A percentile compares a stretch with the other conserved stretches of the same genome.
These are phyloP conservation scores for Cheilosia scutellata DNA, from an alignment of 2,888 invertebrate species.

Conservation along the genomic window DNA sequence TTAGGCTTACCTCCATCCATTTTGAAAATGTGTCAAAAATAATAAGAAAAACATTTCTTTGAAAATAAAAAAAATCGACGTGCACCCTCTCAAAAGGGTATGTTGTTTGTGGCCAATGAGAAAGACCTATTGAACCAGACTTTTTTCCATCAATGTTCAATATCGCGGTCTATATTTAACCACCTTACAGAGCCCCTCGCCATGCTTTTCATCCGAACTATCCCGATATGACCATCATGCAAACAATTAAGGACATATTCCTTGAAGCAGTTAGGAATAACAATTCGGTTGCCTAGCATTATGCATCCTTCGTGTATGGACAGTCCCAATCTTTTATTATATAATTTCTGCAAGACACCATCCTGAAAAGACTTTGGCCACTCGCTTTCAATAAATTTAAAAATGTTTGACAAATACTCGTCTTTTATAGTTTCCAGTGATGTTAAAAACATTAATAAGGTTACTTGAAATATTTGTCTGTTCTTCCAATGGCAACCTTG, in stretches of 20 bases:
- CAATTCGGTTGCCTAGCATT: conserved; percentile 55
- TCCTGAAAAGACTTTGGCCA: not conserved
- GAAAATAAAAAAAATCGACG: conserved; percentile 26
- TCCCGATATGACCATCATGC: conserved; percentile 78
- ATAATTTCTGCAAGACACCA: conserved; percentile 18
- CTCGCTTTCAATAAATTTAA: conserved; percentile 11
- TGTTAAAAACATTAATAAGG: conserved; percentile 29
- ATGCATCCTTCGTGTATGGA: conserved; percentile 39
- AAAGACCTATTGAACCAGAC: conserved; percentile 18
- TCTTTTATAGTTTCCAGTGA: conserved; percentile 16
- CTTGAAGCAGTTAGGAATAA: conserved; percentile 67
- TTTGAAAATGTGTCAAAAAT: conserved; percentile 28
- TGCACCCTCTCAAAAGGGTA: conserved; percentile 70
- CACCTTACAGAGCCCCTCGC: conserved; percentile 79
- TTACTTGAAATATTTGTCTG: conserved; percentile 18
- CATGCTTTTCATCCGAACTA: conserved; percentile 78
- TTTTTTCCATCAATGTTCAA: conserved; percentile 71
- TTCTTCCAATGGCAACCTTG: conserved; percentile 48
- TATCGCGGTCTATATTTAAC: conserved; percentile 78
- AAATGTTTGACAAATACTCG: conserved; percentile 14
- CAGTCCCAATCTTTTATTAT: conserved; percentile 26
- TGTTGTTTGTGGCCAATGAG: conserved; percentile 32
- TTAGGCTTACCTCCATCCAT: conserved; percentile 30
- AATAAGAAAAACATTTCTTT: conserved; percentile 19
- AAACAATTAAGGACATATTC: conserved; percentile 71